Conservation (phyloP, 2,888 invertebrate genomes). For the Scaptodrosophila latifasciaeformis region DNA sequence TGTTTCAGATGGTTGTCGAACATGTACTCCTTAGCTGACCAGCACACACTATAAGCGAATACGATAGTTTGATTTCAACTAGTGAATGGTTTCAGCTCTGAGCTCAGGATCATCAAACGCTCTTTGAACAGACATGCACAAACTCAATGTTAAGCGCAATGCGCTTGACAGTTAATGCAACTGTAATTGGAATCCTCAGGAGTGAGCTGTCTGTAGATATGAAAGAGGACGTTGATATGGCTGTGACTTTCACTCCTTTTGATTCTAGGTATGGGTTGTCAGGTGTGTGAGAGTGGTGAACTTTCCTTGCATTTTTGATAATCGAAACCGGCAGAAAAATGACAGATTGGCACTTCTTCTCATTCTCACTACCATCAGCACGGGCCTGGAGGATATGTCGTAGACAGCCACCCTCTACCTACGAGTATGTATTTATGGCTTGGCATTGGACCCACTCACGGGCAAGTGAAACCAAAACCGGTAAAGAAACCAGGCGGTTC, state of each 20-base stretch:
- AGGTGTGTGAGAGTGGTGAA: too few species aligned
- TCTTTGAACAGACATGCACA: neutral
- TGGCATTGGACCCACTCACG: constrained; percentile 9
- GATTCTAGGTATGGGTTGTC: too few species aligned
- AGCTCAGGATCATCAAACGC: constrained; percentile 18
- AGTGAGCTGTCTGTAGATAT: constrained; percentile 1
- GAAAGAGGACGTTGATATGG: constrained; percentile 10
- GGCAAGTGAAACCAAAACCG: constrained; percentile 29
- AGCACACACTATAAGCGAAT: too few species aligned
- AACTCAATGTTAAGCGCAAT: constrained; percentile 11
- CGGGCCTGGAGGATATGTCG: neutral
- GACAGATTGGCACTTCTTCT: constrained; percentile 25
- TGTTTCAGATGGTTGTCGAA: too few species aligned
- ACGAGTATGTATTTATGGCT: constrained; percentile 55
- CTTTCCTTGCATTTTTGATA: constrained; percentile 18
- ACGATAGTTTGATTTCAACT: constrained; percentile 41
- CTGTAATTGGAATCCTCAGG: constrained; percentile 51
- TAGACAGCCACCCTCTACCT: neutral
- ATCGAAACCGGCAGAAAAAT: constrained; percentile 8
- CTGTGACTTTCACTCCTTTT: constrained; percentile 21
- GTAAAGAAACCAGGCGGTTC: neutral
- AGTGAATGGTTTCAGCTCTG: constrained; percentile 32
- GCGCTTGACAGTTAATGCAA: constrained; percentile 35
- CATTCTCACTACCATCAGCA: too few species aligned
- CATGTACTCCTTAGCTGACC: too few species aligned